Conservation (phyloP, 2,113 vertebrate species). For the Larimichthys polyactis region DNA sequence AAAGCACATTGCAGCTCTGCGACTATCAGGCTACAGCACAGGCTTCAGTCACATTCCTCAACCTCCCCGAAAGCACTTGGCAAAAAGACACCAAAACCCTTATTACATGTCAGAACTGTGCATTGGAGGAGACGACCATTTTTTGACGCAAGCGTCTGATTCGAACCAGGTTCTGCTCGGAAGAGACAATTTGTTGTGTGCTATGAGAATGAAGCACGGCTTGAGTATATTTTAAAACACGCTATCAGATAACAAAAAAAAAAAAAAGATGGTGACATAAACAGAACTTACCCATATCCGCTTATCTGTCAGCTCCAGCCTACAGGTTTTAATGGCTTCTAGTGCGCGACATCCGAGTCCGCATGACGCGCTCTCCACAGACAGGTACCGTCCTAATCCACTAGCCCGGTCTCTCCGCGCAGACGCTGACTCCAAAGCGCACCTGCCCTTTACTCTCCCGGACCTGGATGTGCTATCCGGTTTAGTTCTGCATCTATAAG, state of each 20-base stretch:
- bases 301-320: conserved; percentile 81
- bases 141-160: conserved; percentile 24
- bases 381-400: conserved; percentile 79
- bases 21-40: conserved; percentile 54
- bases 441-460: conserved; percentile 74
- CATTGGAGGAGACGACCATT: conserved; percentile 1
- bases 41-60: conserved; percentile 57
- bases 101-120: not conserved
- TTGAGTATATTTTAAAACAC: conserved; percentile 9
- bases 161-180: not conserved
- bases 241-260: not conserved
- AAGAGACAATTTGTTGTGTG: not conserved
- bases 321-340: conserved; percentile 82
- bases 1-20: conserved; percentile 70
- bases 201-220: not conserved
- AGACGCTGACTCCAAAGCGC: conserved; percentile 72
- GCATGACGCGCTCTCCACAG: conserved; percentile 81
- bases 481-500: conserved; percentile 54
- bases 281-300: conserved; percentile 84
- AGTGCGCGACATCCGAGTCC: conserved; percentile 77
- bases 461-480: conserved; percentile 65
- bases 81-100: conserved; percentile 7
- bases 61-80: conserved; percentile 47
- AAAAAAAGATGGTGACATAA: conserved; percentile 14
- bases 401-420: conserved; percentile 69